Percentiles rank a stretch among this genome's conserved stretches.
These are phyloP conservation scores for Lysandra bellargus DNA, from an alignment of 2,888 invertebrate genomes.

Conservation along the genomic window DNA sequence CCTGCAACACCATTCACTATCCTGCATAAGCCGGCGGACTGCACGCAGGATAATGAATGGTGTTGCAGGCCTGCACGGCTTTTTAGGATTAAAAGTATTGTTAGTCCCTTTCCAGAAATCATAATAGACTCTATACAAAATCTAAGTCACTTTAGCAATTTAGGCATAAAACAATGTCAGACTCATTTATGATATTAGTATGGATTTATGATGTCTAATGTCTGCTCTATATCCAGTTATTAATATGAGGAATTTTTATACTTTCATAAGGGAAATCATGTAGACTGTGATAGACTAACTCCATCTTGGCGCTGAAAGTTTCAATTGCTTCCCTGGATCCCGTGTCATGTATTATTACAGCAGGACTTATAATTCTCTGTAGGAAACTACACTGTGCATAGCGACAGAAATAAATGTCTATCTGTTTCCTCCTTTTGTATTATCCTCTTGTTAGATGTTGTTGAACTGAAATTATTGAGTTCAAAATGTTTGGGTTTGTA, in stretches of 20 bases:
- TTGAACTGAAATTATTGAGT: conserved; percentile 31
- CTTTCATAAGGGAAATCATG: not conserved
- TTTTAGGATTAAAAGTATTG: too few species aligned
- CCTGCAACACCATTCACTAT: too few species aligned
- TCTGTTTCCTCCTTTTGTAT: conserved; percentile 48
- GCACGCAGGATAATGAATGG: too few species aligned
- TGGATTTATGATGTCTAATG: not conserved
- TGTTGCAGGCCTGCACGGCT: too few species aligned
- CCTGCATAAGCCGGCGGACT: too few species aligned
- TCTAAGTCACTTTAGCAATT: too few species aligned
- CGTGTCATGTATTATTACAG: not conserved
- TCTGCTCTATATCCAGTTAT: not conserved
- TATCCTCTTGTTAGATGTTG: conserved; percentile 43
- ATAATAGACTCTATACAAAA: too few species aligned
- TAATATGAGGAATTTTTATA: not conserved
- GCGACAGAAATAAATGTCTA: conserved; percentile 48
- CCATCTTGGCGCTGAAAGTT: not conserved
- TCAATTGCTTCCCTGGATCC: not conserved
- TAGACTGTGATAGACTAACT: not conserved
- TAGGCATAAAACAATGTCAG: too few species aligned
- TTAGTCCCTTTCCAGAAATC: too few species aligned
- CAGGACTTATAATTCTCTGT: conserved; percentile 15
- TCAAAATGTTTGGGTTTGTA: not conserved
- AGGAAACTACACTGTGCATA: conserved; percentile 41
- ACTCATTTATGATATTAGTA: too few species aligned